phyloP scores from a whole-genome alignment of 2,113 vertebrate species.

The Hassar affinis region DNA sequence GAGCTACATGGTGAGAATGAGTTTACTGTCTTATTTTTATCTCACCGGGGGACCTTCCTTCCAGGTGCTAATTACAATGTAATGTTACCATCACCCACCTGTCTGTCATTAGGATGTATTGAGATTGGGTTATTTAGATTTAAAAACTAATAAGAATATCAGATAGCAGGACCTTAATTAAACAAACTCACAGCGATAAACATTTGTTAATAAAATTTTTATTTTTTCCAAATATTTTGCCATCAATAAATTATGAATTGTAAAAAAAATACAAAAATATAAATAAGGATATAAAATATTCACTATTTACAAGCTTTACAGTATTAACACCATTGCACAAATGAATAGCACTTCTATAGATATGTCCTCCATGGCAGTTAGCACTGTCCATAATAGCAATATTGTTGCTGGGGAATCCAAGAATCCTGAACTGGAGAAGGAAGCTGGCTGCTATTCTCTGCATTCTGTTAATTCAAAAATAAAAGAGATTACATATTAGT shows the following conservation, averaged over 20 bases:
- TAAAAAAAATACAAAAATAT: constrained; percentile 45
- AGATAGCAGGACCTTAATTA: background rate
- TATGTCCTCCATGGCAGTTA: constrained; percentile 12
- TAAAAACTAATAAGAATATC: background rate
- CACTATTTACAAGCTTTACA: constrained; percentile 42
- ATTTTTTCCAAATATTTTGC: background rate
- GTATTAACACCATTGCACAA: constrained; percentile 4
- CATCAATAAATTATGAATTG: constrained; percentile 40
- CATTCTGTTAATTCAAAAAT: constrained; percentile 19
- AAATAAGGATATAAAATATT: constrained; percentile 41
- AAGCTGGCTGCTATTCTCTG: background rate
- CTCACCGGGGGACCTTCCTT: constrained; percentile 66
- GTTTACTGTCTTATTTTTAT: constrained; percentile 53
- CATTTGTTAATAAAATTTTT: background rate
- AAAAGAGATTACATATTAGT: background rate
- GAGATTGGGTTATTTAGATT: background rate
- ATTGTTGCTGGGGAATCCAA: constrained; percentile 36
- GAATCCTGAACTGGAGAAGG: constrained; percentile 27
- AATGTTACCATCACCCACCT: constrained; percentile 60
- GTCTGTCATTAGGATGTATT: constrained; percentile 46
- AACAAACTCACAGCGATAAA: background rate
- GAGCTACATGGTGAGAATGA: constrained; percentile 51
- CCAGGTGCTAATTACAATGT: constrained; percentile 62
- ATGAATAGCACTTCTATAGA: background rate
- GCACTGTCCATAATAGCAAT: constrained; percentile 35